Percentiles rank a stretch among this genome's conserved stretches.
phyloP scores from a whole-genome alignment of 2,888 invertebrate genomes.

The Noctua fimbriata region DNA sequence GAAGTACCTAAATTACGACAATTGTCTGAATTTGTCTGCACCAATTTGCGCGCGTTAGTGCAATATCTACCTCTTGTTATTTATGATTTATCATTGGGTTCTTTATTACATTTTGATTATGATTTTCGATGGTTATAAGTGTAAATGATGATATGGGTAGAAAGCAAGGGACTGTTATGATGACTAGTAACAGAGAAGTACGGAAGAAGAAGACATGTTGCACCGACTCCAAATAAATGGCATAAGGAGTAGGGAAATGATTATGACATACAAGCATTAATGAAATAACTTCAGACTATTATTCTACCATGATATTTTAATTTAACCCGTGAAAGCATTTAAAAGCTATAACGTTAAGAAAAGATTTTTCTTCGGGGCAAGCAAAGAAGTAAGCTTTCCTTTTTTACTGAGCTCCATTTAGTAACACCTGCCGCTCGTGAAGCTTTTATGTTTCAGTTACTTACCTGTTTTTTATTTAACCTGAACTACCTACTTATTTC shows the following conservation, averaged over 20 bases:
- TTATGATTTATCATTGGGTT: too few relatives aligned
- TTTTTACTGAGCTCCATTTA: slow-evolving; percentile 29
- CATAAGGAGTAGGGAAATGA: not conserved
- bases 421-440: slow-evolving; percentile 31
- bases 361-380: slow-evolving; percentile 10
- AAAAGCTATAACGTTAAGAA: not conserved
- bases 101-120: not conserved
- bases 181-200: not conserved
- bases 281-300: not conserved
- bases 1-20: too few relatives aligned
- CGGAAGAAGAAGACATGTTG: not conserved
- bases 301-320: not conserved
- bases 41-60: too few relatives aligned
- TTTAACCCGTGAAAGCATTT: not conserved
- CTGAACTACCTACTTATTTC: slow-evolving; percentile 22
- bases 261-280: not conserved
- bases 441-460: slow-evolving; percentile 42
- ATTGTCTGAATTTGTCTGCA: too few relatives aligned
- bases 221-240: not conserved
- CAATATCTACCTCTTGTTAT: too few relatives aligned
- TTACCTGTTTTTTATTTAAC: slow-evolving; percentile 31
- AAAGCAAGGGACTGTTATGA: not conserved
- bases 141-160: not conserved
- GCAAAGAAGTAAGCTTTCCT: slow-evolving; percentile 1
- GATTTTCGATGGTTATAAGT: not conserved